Percentiles rank a stretch among this genome's conserved stretches.
Conservation (phyloP, 1,140 invertebrate genomes). For the Ceratina japonica region DNA sequence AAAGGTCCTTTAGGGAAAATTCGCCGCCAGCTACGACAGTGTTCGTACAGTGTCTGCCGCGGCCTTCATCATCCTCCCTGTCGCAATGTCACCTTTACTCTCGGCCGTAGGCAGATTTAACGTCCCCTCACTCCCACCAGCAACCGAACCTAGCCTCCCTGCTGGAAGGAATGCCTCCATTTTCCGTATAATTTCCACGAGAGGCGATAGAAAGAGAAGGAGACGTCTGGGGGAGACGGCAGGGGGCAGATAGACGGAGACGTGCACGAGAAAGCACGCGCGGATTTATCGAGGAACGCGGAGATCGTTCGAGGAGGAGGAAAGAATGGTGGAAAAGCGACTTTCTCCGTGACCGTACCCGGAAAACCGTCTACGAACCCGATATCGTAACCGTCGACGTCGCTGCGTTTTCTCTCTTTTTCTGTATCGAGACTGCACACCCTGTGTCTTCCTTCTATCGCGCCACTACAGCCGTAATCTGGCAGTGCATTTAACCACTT, state of each 20-base stretch:
- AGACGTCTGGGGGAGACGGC: constrained; percentile 4
- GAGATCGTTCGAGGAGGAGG: not conserved
- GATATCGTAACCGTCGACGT: constrained; percentile 45
- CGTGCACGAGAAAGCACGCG: not conserved
- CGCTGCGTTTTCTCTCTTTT: constrained; percentile 13
- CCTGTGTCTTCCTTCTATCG: not conserved
- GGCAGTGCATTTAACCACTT: constrained; percentile 79
- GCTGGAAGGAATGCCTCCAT: constrained; percentile 29
- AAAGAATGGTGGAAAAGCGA: not conserved
- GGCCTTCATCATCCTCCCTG: constrained; percentile 28
- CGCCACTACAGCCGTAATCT: constrained; percentile 66
- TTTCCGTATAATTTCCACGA: constrained; percentile 60
- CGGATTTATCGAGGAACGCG: constrained; percentile 25
- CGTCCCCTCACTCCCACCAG: not conserved
- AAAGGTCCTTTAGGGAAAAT: constrained; percentile 75
- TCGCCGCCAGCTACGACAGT: constrained; percentile 41
- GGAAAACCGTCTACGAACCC: not conserved
- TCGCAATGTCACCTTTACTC: constrained; percentile 49
- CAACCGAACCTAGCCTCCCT: constrained; percentile 40
- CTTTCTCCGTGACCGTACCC: constrained; percentile 16
- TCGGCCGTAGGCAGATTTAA: constrained; percentile 39
- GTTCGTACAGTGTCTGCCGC: not conserved
- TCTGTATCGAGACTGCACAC: not conserved
- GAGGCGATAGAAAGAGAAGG: constrained; percentile 47
- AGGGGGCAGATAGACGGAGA: not conserved